Evolutionary conservation across 1,140 invertebrate species (phyloP), one percentile per base, ranked within the genome.

Genomic region (Alviniconcha marisindica): DNA sequence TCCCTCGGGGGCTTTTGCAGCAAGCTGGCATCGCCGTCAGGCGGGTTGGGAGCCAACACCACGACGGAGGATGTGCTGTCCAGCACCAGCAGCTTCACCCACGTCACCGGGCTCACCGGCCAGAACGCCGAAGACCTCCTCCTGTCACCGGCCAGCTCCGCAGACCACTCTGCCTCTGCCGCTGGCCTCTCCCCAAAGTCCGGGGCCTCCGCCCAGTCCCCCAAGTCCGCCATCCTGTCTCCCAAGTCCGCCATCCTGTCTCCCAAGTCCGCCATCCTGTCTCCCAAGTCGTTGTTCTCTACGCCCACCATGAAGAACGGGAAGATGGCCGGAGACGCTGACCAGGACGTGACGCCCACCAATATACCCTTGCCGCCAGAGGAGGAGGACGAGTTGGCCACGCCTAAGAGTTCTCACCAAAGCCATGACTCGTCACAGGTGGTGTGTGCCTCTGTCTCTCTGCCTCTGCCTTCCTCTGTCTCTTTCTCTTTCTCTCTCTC

Each of bases 21-120:
- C 33, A 78, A 78, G 21, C 14, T 56, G 31, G 4, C 31, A n/a
- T 60, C 48, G 28, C 56, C 48, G 10, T 60, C 48, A 40, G 28
- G 5, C 31, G 63, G 28, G 36, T 28, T 33, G 0, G 36, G 36
- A 71, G 69, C 28, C 42, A 76, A 48, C 42, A 54, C 73, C 0
- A 44, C 78, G n/a, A 80, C 33, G 14, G 78, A 80, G 1, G 78
- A 80, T 3, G 78, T 80, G 0, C 36, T 79, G 69, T 91, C 90
- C 15, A 91, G 88, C 83, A 91, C 90, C 5, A 92, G 91, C 84
- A 91, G 90, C 82, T 91, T 93, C 73, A 93, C 91, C 18, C 90
- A 93, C 63, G 92, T 93, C 33, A 91, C 92, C 21, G 89, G 88
- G 1, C 87, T 92, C 78, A 85, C 82, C 15, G 78, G 78, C 3